Percentiles rank a stretch among this genome's conserved stretches.
Conservation (phyloP, 1,140 invertebrate species). For the Drosophila fuyamai region DNA sequence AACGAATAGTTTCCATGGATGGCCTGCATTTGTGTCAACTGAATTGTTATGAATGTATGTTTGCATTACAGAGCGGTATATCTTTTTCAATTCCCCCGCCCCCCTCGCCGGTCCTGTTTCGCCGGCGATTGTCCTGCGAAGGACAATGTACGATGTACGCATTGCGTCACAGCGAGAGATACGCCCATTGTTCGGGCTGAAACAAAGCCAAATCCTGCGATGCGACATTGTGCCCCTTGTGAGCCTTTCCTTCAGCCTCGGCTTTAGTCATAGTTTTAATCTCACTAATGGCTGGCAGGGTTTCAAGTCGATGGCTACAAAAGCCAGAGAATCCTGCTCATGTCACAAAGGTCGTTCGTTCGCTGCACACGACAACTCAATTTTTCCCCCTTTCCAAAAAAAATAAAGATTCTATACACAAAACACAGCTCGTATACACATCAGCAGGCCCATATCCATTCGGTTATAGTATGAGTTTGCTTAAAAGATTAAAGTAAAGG, state of each 20-base stretch:
- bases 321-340: conserved; percentile 12
- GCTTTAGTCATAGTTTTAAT: conserved; percentile 73
- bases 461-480: background rate
- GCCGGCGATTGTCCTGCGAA: conserved; percentile 46
- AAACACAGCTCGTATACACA: background rate
- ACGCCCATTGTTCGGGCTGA: conserved; percentile 63
- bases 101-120: background rate
- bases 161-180: conserved; percentile 76
- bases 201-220: conserved; percentile 56
- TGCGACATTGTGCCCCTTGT: conserved; percentile 56
- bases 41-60: conserved; percentile 72
- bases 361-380: conserved; percentile 41
- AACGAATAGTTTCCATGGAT: conserved; percentile 19
- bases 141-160: conserved; percentile 76
- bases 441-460: background rate
- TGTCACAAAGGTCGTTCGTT: conserved; percentile 53
- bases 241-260: conserved; percentile 16
- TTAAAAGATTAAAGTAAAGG: background rate
- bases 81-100: conserved; percentile 33
- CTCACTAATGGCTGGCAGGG: conserved; percentile 72
- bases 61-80: conserved; percentile 59
- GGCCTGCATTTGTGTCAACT: conserved; percentile 75
- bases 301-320: conserved; percentile 36
- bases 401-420: conserved; percentile 1
- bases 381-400: conserved; percentile 1